phyloP scores from a whole-genome alignment of 2,888 invertebrate genomes.

The Tetropium fuscum region DNA sequence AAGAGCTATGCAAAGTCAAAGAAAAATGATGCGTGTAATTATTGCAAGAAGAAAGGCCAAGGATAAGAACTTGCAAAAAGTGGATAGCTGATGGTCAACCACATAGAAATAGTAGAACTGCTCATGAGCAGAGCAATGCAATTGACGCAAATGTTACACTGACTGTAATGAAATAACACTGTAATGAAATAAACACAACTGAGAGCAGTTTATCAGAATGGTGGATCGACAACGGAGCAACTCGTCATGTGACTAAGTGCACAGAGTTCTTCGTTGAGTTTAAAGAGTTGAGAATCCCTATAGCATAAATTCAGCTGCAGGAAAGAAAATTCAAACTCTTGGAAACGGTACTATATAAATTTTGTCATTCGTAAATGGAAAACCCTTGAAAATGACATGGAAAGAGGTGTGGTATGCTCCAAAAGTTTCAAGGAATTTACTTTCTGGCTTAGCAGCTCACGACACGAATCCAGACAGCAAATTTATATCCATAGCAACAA shows the following conservation, averaged over 20 bases:
- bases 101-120: too few relatives aligned
- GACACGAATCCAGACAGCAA: slow-evolving; percentile 39
- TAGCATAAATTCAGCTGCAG: slow-evolving; percentile 43
- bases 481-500: slow-evolving; percentile 40
- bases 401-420: slow-evolving; percentile 46
- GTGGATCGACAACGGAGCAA: slow-evolving; percentile 57
- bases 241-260: slow-evolving; percentile 50
- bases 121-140: slow-evolving; percentile 9
- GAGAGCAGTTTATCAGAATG: slow-evolving; percentile 38
- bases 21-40: slow-evolving; percentile 22
- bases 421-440: slow-evolving; percentile 48
- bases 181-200: slow-evolving; percentile 32
- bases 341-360: slow-evolving; percentile 1
- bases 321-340: slow-evolving; percentile 37
- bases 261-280: slow-evolving; percentile 37
- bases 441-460: slow-evolving; percentile 50
- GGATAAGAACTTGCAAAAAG: slow-evolving; percentile 26
- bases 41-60: too few relatives aligned
- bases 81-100: slow-evolving; percentile 50
- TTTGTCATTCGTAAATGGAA: not conserved
- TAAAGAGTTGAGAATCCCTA: slow-evolving; percentile 34
- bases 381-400: not conserved
- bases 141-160: slow-evolving; percentile 28
- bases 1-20: not conserved
- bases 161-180: slow-evolving; percentile 27